A percentile compares a stretch with the other conserved stretches of the same genome.
These are phyloP conservation scores for Chouioia cunea DNA, from an alignment of 2,888 invertebrate species.

Conservation along the genomic window DNA sequence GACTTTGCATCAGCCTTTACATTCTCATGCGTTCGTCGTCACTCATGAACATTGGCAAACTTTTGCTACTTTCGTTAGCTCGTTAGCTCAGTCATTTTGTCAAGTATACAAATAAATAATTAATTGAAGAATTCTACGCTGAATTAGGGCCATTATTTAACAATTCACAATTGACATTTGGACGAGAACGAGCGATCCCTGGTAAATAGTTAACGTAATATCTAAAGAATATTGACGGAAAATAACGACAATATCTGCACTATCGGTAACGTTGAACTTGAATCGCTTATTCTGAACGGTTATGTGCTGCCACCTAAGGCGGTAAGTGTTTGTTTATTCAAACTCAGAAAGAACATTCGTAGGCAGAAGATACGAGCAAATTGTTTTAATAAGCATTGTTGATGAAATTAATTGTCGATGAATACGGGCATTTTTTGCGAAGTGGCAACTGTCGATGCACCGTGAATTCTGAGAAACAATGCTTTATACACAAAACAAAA, in stretches of 20 bases:
- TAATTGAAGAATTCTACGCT: no score
- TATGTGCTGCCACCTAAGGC: conserved; percentile 45
- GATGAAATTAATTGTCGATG: not conserved
- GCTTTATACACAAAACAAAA: conserved; percentile 25
- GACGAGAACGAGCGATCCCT: no score
- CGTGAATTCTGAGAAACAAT: conserved; percentile 15
- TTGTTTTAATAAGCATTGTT: conserved; percentile 29
- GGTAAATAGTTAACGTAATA: not conserved
- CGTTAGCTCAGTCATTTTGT: no score
- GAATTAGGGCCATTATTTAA: no score
- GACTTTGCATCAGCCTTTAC: no score
- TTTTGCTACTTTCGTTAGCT: no score
- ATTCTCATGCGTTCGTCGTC: no score
- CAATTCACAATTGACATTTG: no score
- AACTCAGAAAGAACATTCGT: conserved; percentile 3
- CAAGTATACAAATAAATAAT: no score
- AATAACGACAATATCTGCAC: conserved; percentile 27
- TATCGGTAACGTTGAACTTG: conserved; percentile 21
- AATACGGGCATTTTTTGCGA: no score
- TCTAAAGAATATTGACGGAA: conserved; percentile 5
- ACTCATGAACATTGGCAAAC: not conserved
- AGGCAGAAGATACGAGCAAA: conserved; percentile 11
- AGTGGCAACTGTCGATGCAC: not conserved
- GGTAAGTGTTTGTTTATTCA: conserved; percentile 43
- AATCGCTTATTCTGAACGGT: conserved; percentile 20